Conservation (phyloP, 2,113 vertebrate species). For the Caranx melampygus region DNA sequence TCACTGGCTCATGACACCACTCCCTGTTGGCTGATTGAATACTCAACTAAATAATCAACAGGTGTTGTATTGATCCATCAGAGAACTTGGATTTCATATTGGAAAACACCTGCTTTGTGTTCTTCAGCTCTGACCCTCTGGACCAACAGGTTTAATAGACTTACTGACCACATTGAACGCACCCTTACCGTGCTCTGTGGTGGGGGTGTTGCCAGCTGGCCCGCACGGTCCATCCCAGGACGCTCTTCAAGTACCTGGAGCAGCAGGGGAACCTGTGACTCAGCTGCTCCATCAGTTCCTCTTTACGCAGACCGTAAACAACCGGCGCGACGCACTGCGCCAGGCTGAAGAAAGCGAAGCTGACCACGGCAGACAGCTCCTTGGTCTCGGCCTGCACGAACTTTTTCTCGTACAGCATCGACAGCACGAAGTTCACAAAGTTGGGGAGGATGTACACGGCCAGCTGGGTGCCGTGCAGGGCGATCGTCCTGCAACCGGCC, state of each 20-base stretch:
- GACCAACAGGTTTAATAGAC: not conserved
- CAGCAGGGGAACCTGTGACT: conserved; percentile 75
- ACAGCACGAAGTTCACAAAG: conserved; percentile 78
- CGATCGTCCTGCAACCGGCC: conserved; percentile 79
- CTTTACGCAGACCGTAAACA: conserved; percentile 84
- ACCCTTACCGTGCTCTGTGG: conserved; percentile 58
- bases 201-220: conserved; percentile 22
- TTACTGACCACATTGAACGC: not conserved
- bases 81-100: no score
- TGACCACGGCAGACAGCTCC: conserved; percentile 73
- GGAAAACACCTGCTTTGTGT: not conserved
- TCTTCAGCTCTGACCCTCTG: not conserved
- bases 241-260: conserved; percentile 69
- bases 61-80: not conserved
- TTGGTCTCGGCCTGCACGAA: conserved; percentile 45
- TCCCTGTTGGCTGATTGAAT: not conserved
- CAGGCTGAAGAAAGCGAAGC: conserved; percentile 83
- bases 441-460: conserved; percentile 83
- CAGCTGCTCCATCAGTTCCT: conserved; percentile 81
- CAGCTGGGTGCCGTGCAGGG: conserved; percentile 80
- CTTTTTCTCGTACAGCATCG: not conserved
- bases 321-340: conserved; percentile 84
- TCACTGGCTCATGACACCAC: not conserved
- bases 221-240: conserved; percentile 77
- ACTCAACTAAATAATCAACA: not conserved